phyloP scores from a whole-genome alignment of 2,797 vertebrate genomes.

The Choloepus didactylus region DNA sequence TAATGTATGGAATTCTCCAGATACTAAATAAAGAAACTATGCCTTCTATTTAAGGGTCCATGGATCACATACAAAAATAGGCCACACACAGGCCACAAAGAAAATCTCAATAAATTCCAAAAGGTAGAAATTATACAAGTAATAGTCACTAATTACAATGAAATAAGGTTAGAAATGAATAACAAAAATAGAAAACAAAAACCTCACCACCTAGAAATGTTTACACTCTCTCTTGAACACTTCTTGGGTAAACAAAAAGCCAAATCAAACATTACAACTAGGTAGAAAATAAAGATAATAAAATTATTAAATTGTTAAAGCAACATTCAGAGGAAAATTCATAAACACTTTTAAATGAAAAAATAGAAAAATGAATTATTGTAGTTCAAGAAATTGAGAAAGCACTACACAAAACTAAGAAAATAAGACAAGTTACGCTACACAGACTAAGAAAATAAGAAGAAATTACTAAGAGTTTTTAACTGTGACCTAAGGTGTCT shows the following conservation, averaged over 20 bases:
- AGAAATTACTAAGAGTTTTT: background rate
- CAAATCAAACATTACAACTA: conserved; percentile 1
- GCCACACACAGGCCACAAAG: background rate
- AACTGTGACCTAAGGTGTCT: conserved; percentile 46
- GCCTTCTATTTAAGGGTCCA: background rate
- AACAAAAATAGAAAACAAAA: background rate
- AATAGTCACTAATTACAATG: background rate
- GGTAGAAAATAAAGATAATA: background rate
- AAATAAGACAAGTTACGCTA: background rate
- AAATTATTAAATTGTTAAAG: conserved; percentile 13
- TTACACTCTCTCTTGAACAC: conserved; percentile 25
- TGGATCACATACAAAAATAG: background rate
- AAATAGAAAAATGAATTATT: background rate
- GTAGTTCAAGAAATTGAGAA: background rate
- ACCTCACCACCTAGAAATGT: background rate
- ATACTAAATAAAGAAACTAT: background rate
- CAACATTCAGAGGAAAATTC: background rate
- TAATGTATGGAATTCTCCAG: background rate
- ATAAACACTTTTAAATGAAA: background rate
- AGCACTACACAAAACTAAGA: background rate
- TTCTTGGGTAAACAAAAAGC: background rate
- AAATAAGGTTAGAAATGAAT: background rate
- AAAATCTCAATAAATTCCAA: background rate
- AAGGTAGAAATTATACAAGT: background rate
- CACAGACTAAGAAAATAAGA: background rate